These are phyloP conservation scores for Sylvilagus floridanus DNA, from an alignment of 2,797 vertebrate species.

Conservation along the genomic window DNA sequence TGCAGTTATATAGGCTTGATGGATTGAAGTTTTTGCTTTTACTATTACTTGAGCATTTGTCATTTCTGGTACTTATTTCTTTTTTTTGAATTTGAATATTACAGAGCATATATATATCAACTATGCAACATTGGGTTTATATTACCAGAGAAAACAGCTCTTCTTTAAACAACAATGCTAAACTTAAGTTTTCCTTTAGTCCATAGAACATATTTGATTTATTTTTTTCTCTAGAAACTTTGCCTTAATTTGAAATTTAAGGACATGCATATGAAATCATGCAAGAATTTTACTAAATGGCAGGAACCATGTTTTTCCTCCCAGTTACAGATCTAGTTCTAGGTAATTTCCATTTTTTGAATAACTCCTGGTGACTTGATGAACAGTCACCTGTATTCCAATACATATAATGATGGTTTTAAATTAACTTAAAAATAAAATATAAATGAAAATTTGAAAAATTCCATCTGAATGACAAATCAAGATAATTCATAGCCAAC, in stretches of 20 bases:
- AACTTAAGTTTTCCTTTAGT: not conserved
- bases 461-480: no score
- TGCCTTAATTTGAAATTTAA: not conserved
- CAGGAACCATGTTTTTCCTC: not conserved
- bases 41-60: not conserved
- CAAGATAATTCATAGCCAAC: no score
- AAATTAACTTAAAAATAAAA: not conserved
- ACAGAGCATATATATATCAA: not conserved
- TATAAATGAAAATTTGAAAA: no score
- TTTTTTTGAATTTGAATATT: not conserved
- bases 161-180: not conserved
- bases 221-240: not conserved
- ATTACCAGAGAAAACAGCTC: not conserved
- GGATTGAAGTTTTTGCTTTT: not conserved
- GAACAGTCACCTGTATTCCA: not conserved
- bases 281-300: not conserved
- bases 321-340: not conserved
- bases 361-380: not conserved
- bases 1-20: not conserved
- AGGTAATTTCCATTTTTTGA: not conserved
- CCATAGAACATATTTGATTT: not conserved
- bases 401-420: not conserved
- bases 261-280: not conserved
- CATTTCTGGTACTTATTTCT: not conserved
- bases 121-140: not conserved